Evolutionary conservation across 2,113 vertebrate genomes (phyloP).

Genomic region (Philantomba maxwellii): DNA sequence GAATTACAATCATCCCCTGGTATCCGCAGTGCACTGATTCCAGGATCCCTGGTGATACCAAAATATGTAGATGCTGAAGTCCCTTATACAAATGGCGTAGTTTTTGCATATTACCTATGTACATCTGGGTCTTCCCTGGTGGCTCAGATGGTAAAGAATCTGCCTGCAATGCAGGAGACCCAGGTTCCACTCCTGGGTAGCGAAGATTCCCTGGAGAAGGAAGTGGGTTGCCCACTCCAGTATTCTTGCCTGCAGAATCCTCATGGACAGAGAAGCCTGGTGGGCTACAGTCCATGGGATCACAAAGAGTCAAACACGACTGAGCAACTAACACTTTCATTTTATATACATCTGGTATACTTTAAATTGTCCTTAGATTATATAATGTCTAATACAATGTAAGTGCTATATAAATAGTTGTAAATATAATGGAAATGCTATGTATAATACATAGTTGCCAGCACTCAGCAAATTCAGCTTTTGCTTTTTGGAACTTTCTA

Average conservation of each 20-base stretch:
- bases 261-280: background rate
- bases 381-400: too few species aligned
- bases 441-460: background rate
- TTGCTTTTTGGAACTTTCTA: background rate
- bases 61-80: background rate
- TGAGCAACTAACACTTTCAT: background rate
- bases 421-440: background rate
- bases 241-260: background rate
- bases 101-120: background rate
- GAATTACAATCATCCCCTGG: background rate
- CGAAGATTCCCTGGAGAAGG: background rate
- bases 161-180: background rate
- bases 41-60: background rate
- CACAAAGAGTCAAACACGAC: background rate
- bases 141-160: background rate
- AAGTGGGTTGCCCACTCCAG: background rate
- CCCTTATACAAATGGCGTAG: background rate
- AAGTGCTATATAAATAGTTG: background rate
- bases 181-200: background rate
- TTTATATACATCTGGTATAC: background rate
- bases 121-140: background rate
- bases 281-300: background rate
- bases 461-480: background rate
- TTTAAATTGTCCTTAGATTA: background rate
- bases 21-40: background rate